Conservation (phyloP, 2,888 invertebrate genomes). For the Plagiodera versicolora region DNA sequence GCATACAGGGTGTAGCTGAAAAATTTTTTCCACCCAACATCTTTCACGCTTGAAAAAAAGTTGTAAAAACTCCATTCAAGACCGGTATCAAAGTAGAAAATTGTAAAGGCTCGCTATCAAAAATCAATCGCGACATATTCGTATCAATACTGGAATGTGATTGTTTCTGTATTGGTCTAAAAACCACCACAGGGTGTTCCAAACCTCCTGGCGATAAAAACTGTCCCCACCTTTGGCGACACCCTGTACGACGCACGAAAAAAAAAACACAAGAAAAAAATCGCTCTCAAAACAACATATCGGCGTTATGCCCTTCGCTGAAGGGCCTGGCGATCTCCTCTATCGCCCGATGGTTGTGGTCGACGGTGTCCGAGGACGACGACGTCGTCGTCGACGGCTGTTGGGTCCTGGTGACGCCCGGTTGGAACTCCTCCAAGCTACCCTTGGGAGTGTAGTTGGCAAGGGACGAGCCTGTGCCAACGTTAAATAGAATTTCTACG, state of each 20-base stretch:
- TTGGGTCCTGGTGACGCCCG: conserved; percentile 72
- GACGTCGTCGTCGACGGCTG: conserved; percentile 62
- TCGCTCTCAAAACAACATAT: conserved; percentile 50
- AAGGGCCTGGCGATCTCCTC: conserved; percentile 49
- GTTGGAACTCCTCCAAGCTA: conserved; percentile 71
- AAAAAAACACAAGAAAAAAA: neutral
- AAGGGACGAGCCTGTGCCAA: conserved; percentile 58
- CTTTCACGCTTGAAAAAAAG: too few species aligned
- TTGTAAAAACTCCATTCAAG: neutral
- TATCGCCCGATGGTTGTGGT: conserved; percentile 11
- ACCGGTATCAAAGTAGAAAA: neutral
- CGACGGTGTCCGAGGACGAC: conserved; percentile 39
- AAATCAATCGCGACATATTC: conserved; percentile 23
- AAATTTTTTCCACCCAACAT: too few species aligned
- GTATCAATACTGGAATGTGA: conserved; percentile 29
- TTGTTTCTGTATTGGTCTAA: neutral
- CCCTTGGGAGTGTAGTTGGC: conserved; percentile 84
- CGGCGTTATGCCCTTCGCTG: conserved; percentile 52
- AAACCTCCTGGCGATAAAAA: conserved; percentile 12
- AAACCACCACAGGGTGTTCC: neutral
- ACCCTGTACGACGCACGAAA: neutral
- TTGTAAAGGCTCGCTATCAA: conserved; percentile 30
- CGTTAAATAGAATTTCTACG: neutral
- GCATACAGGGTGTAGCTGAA: too few species aligned
- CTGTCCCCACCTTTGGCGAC: neutral